Evolutionary conservation across 2,797 vertebrate species (phyloP), one percentile per base, ranked within the genome.

Genomic region (Ptychobarbus kaznakovi): DNA sequence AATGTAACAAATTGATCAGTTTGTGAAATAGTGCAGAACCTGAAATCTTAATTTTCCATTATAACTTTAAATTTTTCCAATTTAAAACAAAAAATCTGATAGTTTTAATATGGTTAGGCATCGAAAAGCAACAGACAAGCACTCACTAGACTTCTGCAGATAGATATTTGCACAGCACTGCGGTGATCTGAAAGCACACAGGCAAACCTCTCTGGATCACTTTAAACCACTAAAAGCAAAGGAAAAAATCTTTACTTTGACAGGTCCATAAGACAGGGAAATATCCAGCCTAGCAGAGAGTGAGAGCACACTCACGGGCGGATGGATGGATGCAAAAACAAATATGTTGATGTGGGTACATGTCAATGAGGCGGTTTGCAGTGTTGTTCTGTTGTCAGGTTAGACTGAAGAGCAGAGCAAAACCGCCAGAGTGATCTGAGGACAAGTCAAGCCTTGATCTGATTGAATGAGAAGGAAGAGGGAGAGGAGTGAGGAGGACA

Each of bases 361-460:
- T 40, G n/a, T 78, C 38, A 25, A 80, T 35, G 65, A 69, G 28
- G 42, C 9, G 22, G 42, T 15, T 80, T n/a, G 18, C 28, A 5
- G 42, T 68, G 18, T 80, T 49, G 63, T 68, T 38, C 18, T 68
- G 63, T 68, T 68, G 63, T 53, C 28, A 18, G 79, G 68, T 81
- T 49, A 40, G 32, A 22, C 35, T 25, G 22, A 25, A 15, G 32
- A 81, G 65, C 79, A 40, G 20, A 51, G 79, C 32, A 53, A 18
- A 51, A 80, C 46, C 3, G 0, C 15, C 20, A 40, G 53, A 81
- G 32, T 25, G 65, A 70, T 69, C 46, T 13, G 65, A 81, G 80
- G 80, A 81, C 65, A 69, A 81, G 40, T 81, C 65, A 38, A 81
- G 46, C 80, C 51, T 66, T 81, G 65, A 81, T 81, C 65, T 53